A percentile compares a stretch with the other conserved stretches of the same genome.
Conservation (phyloP, 2,888 invertebrate genomes). For the Macaria liturata region DNA sequence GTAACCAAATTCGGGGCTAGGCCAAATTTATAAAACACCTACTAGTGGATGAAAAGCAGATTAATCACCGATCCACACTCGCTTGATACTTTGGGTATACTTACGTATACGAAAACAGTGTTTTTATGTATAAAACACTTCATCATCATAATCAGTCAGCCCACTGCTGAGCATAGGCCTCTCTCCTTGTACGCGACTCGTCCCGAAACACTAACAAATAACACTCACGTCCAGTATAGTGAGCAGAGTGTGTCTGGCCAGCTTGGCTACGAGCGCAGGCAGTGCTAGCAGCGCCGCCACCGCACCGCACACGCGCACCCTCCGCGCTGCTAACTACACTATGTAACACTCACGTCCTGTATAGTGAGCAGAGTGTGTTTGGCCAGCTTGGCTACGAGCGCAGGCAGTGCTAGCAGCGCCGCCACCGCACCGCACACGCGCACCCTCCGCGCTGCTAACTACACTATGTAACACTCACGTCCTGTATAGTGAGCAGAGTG, state of each 20-base stretch:
- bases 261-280: constrained; percentile 63
- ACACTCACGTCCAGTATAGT: constrained; percentile 72
- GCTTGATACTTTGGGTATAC: too few species aligned
- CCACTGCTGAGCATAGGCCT: too few species aligned
- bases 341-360: constrained; percentile 62
- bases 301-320: constrained; percentile 73
- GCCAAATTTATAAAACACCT: too few species aligned
- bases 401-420: constrained; percentile 70
- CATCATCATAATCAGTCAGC: too few species aligned
- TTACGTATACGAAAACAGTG: too few species aligned
- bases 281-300: constrained; percentile 73
- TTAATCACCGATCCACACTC: too few species aligned
- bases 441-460: constrained; percentile 47
- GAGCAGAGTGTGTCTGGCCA: constrained; percentile 72
- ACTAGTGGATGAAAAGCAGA: too few species aligned
- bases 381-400: constrained; percentile 63
- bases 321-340: constrained; percentile 35
- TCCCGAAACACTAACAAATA: too few species aligned
- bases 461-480: constrained; percentile 50
- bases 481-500: constrained; percentile 73
- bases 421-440: constrained; percentile 77
- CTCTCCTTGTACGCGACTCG: too few species aligned
- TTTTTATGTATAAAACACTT: too few species aligned
- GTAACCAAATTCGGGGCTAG: too few species aligned
- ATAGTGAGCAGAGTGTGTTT: constrained; percentile 72